These are phyloP conservation scores for Neoitamus cyanurus DNA, from an alignment of 2,888 invertebrate species.

Conservation along the genomic window DNA sequence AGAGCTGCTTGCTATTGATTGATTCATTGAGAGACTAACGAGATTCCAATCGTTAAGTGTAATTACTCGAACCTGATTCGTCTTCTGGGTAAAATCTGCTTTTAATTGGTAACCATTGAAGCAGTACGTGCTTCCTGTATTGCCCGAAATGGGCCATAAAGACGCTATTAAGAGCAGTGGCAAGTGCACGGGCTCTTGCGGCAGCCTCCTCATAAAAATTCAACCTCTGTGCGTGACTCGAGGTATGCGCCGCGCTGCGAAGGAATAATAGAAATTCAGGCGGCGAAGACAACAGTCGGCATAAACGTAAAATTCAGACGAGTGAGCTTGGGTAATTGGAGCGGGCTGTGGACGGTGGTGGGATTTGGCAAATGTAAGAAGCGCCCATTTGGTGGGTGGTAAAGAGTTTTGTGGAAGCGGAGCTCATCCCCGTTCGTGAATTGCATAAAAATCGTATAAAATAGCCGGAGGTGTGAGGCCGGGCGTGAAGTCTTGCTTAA, in stretches of 20 bases:
- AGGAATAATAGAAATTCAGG: neutral
- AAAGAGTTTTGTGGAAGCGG: neutral
- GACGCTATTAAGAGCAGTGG: neutral
- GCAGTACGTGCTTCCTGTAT: neutral
- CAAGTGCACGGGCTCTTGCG: neutral
- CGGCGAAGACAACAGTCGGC: neutral
- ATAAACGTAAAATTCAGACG: neutral
- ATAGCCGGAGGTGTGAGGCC: neutral
- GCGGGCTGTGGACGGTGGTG: neutral
- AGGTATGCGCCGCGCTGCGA: neutral
- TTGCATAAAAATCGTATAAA: neutral
- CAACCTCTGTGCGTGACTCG: neutral
- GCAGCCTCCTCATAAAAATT: constrained; percentile 9
- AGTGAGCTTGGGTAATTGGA: neutral
- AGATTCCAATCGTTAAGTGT: neutral
- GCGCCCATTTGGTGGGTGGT: neutral
- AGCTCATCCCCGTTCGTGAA: neutral
- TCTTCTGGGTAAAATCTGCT: neutral
- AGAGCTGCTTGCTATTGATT: neutral
- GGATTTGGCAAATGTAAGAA: neutral
- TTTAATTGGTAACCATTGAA: neutral
- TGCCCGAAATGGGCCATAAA: neutral
- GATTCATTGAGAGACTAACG: neutral
- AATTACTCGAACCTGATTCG: neutral
- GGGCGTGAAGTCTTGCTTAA: neutral